Base-by-base conservation (phyloP, 2,888 invertebrate species). In the Epinotia nisella region DNA sequence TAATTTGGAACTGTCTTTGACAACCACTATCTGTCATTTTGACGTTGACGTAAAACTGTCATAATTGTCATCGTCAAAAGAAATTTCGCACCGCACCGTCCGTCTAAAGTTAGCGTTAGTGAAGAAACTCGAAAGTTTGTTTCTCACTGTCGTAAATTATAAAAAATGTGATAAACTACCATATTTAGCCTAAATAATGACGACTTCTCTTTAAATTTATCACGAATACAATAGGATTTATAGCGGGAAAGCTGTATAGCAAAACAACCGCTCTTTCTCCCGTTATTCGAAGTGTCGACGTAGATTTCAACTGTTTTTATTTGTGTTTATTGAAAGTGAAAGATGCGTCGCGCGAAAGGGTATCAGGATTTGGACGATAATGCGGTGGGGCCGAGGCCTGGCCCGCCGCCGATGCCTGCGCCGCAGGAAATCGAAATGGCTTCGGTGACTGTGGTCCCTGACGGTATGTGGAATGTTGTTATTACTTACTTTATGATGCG, bases 371-470 rank as follows among this genome's bases (percentile, higher is more conserved):
- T 95, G 75, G 95, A 95, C 75, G 95, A 94, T 62, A 90, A 85
- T 82, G 86, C 83, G 45, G 85, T 83, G 69, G 87, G 86, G 53
- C 84, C 87, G 2, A 82, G 89, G 56, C 83, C 85, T 53, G 87
- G 83, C 76, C 89, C 84, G 75, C 81, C 90, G 17, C 85, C 93
- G n/a, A 93, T 94, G 83, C 94, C 94, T 65, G 93, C 93, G n/a
- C 94, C 95, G 0, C 95, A 95, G 82, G 95, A 95, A 85, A 95
- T 97, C 79, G 97, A 97, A 93, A 96, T 97, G 95, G 96, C 96
- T 74, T 96, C 96, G 3, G 96, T 96, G 39, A 95, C 96, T 7
- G 97, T 97, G 39, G 96, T 97, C 35, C 97, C 97, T 76, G 97
- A 97, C 90, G 97, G 97, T 97, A 93, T 73, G 67, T 41, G 41